Conservation (phyloP, 2,797 vertebrate species). For the Triplophysa bombifrons region DNA sequence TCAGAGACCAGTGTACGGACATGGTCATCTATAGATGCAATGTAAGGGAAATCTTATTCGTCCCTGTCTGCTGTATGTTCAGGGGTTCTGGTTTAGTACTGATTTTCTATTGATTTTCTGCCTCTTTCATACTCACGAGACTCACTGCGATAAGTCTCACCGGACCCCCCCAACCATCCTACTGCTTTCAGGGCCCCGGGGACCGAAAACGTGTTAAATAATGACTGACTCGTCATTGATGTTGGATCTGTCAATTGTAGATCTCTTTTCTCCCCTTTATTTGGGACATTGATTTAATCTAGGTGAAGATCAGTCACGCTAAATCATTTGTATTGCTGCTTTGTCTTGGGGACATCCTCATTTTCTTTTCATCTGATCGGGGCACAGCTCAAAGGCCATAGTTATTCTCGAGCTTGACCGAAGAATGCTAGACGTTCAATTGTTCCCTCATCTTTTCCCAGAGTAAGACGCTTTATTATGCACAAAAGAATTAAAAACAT, state of each 20-base stretch:
- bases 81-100: conserved; percentile 16
- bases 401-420: background rate
- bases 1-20: background rate
- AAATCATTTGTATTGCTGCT: conserved; percentile 36
- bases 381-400: background rate
- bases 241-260: conserved; percentile 22
- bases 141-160: conserved; percentile 29
- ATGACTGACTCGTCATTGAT: conserved; percentile 26
- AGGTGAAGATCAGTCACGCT: conserved; percentile 18
- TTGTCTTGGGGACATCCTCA: conserved; percentile 21
- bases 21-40: conserved; percentile 1
- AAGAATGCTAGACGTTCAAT: background rate
- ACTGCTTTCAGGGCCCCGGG: conserved; percentile 15
- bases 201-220: conserved; percentile 23
- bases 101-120: conserved; percentile 42
- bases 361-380: conserved; percentile 30
- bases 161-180: conserved; percentile 20
- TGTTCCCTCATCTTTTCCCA: background rate
- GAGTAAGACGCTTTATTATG: background rate
- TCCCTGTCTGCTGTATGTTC: background rate
- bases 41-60: conserved; percentile 22
- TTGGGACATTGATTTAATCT: conserved; percentile 28
- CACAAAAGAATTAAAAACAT: background rate
- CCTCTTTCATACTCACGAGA: conserved; percentile 7
- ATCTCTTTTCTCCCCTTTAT: conserved; percentile 17